These are phyloP conservation scores for Lepidostoma basale DNA, from an alignment of 1,140 invertebrate species.

Conservation along the genomic window DNA sequence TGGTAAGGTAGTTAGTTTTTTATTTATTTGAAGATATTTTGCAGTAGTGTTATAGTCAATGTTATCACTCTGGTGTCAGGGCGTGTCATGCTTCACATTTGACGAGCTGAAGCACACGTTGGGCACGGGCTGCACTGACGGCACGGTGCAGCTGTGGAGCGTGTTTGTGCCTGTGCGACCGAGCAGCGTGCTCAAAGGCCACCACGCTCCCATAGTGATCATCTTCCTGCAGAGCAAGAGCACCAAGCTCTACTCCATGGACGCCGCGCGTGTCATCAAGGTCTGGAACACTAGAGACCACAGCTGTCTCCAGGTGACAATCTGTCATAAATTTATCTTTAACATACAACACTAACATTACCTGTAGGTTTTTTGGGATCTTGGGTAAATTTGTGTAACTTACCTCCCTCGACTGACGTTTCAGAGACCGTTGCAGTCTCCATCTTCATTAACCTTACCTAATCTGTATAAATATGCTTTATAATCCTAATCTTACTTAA, in stretches of 20 bases:
- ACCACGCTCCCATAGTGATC: slow-evolving; percentile 70
- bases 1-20: not conserved
- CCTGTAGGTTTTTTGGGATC: too few species aligned
- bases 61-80: slow-evolving; percentile 50
- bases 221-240: slow-evolving; percentile 65
- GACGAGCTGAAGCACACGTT: slow-evolving; percentile 64
- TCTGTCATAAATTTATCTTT: not conserved
- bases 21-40: not conserved
- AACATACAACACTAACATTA: too few species aligned
- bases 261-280: slow-evolving; percentile 71
- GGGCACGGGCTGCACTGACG: slow-evolving; percentile 75
- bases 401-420: too few species aligned
- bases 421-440: too few species aligned
- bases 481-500: too few species aligned
- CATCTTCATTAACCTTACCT: too few species aligned
- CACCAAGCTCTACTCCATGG: slow-evolving; percentile 64
- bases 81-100: slow-evolving; percentile 64
- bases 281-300: slow-evolving; percentile 70
- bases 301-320: slow-evolving; percentile 63
- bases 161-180: slow-evolving; percentile 71
- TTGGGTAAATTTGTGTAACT: too few species aligned
- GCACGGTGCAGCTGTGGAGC: slow-evolving; percentile 75
- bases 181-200: slow-evolving; percentile 67
- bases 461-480: too few species aligned
- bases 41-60: not conserved